Evolutionary conservation across 2,797 vertebrate genomes (phyloP), one percentile per base, ranked within the genome.

Genomic region (Sebastes oblongus): DNA sequence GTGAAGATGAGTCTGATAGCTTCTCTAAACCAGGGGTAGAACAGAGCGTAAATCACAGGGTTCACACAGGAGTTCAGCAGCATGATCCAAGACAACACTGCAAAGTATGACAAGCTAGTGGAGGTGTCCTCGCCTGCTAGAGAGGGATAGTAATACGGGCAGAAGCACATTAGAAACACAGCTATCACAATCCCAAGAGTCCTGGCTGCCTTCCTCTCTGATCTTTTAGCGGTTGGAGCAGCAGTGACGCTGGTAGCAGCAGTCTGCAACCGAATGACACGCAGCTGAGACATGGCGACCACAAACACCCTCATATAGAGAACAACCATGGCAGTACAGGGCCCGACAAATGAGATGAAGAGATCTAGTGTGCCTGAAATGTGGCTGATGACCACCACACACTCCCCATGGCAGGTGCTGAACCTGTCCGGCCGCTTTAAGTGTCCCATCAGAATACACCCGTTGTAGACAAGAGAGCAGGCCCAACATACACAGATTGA

Each of bases 11-110:
- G 59, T 83, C 76, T 90, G 3, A 86, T 58, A 5, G 90, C 75
- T 79, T 81, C 88, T 59, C 89, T 89, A 52, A 95, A 93, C 92
- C 92, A 93, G 52, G 75, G 79, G 66, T 94, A 93, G 59, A 93
- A 94, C 39, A 94, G 50, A 6, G 81, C 91, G 52, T 92, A 93
- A 24, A 93, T 92, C 8, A 93, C 65, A 27, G 92, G 92, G 56
- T 94, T 94, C 8, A 88, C 2, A 58, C 83, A 87, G 8, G 94
- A 86, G 72, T 95, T 94, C 0, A 75, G 14, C 32, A 87, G 39
- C 66, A 90, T 39, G 18, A 94, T 34, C 88, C 90, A 94, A 14
- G 76, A 86, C 52, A 92, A 10, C 11, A 80, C 0, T 0, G 78
- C 70, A 5, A 8, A 90, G 1, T 73, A 91, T 0, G 59, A 81